Percentiles rank a stretch among this genome's conserved stretches.
phyloP scores from a whole-genome alignment of 2,888 invertebrate species.

The Diplazon laetatorius region DNA sequence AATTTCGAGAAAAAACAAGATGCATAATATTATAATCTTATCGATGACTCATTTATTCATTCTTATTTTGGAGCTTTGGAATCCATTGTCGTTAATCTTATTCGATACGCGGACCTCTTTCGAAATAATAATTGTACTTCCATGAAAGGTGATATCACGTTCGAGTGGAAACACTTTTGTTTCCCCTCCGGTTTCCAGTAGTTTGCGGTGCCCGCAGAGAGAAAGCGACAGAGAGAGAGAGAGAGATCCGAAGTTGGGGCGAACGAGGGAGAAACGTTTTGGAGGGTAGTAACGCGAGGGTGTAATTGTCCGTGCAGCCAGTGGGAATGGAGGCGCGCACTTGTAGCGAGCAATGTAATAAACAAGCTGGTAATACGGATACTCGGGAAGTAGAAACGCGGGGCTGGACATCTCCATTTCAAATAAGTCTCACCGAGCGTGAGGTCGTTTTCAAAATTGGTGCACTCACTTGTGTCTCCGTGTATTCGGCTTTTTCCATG shows the following conservation, averaged over 20 bases:
- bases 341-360: constrained; percentile 32
- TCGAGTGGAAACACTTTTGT: background rate
- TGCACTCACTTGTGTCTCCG: constrained; percentile 27
- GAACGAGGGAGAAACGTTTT: background rate
- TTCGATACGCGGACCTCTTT: no score
- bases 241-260: background rate
- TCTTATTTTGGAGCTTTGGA: no score
- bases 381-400: constrained; percentile 41
- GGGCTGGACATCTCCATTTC: constrained; percentile 60
- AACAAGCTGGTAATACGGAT: constrained; percentile 31
- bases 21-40: no score
- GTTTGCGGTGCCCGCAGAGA: constrained; percentile 8
- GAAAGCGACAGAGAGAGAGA: background rate
- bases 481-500: constrained; percentile 3
- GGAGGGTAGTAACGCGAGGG: constrained; percentile 14
- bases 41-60: no score
- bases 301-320: constrained; percentile 29
- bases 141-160: background rate
- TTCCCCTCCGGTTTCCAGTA: constrained; percentile 1
- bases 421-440: constrained; percentile 54
- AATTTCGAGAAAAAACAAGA: no score
- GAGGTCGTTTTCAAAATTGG: constrained; percentile 40
- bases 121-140: background rate
- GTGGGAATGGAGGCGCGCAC: constrained; percentile 24
- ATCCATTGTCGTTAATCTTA: no score